A percentile compares a stretch with the other conserved stretches of the same genome.
phyloP scores from a whole-genome alignment of 2,888 invertebrate genomes.

The Spatulosminthurus flaviceps region DNA sequence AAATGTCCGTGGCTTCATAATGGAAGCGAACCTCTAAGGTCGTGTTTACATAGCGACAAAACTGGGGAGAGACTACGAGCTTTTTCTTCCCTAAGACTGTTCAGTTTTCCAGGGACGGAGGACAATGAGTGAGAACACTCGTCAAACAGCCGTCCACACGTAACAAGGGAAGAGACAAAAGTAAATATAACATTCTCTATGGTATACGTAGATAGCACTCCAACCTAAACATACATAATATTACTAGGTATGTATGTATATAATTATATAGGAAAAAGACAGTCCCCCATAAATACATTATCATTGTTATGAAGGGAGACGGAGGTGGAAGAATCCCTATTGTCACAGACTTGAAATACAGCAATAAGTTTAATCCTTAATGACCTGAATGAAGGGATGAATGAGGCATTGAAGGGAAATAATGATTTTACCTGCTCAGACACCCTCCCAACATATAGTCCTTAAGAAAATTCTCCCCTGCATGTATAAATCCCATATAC shows the following conservation, averaged over 20 bases:
- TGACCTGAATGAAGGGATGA: neutral
- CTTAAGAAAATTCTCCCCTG: neutral
- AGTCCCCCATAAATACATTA: neutral
- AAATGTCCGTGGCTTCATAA: neutral
- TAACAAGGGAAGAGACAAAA: too few relatives aligned
- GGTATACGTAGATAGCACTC: too few relatives aligned
- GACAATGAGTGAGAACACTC: too few relatives aligned
- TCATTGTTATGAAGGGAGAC: neutral
- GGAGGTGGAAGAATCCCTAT: conserved; percentile 5
- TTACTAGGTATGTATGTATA: too few relatives aligned
- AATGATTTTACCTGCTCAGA: conserved; percentile 32
- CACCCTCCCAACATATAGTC: neutral
- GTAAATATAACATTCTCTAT: too few relatives aligned
- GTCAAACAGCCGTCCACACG: too few relatives aligned
- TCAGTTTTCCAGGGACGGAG: too few relatives aligned
- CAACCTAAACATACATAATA: too few relatives aligned
- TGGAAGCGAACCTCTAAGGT: neutral
- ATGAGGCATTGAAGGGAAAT: conserved; percentile 8
- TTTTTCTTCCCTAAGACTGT: too few relatives aligned
- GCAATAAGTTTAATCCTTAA: conserved; percentile 37
- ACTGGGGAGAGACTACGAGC: too few relatives aligned
- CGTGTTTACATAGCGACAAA: too few relatives aligned
- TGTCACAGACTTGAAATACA: neutral
- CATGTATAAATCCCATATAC: neutral
- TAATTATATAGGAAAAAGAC: too few relatives aligned